phyloP scores from a whole-genome alignment of 2,888 invertebrate genomes.

The Acrobasis repandana region DNA sequence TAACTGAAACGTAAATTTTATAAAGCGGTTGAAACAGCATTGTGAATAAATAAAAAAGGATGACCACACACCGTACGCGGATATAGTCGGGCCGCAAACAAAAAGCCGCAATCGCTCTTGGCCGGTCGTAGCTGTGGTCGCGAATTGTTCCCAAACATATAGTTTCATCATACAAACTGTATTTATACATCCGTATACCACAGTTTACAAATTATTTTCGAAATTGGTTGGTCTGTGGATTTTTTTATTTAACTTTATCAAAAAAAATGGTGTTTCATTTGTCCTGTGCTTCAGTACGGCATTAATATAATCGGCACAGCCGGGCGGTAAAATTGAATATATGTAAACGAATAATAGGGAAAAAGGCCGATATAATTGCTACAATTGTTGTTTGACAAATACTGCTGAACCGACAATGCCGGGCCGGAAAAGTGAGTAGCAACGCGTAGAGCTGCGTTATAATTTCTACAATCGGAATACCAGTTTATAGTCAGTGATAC shows the following conservation, averaged over 20 bases:
- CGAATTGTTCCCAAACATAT: conserved; percentile 45
- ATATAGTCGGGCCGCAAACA: conserved; percentile 30
- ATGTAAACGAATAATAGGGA: too few species aligned
- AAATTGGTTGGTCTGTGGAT: not conserved
- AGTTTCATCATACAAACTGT: conserved; percentile 38
- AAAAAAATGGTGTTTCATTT: too few species aligned
- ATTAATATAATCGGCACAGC: too few species aligned
- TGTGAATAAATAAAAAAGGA: conserved; percentile 20
- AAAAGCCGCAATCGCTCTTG: conserved; percentile 24
- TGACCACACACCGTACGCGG: conserved; percentile 21
- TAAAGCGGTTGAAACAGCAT: conserved; percentile 8
- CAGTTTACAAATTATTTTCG: conserved; percentile 3
- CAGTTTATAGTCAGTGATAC: too few species aligned
- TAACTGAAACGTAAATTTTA: conserved; percentile 5
- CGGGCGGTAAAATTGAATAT: too few species aligned
- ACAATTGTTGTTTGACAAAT: too few species aligned
- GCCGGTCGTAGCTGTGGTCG: conserved; percentile 40
- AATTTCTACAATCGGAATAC: too few species aligned
- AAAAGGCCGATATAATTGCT: too few species aligned
- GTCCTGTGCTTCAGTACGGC: too few species aligned
- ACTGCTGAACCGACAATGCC: too few species aligned
- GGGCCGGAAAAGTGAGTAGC: too few species aligned
- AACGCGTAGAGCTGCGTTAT: too few species aligned
- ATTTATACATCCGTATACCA: conserved; percentile 30
- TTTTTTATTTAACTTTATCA: not conserved